phyloP scores from a whole-genome alignment of 2,797 vertebrate genomes.

The Coluber constrictor region DNA sequence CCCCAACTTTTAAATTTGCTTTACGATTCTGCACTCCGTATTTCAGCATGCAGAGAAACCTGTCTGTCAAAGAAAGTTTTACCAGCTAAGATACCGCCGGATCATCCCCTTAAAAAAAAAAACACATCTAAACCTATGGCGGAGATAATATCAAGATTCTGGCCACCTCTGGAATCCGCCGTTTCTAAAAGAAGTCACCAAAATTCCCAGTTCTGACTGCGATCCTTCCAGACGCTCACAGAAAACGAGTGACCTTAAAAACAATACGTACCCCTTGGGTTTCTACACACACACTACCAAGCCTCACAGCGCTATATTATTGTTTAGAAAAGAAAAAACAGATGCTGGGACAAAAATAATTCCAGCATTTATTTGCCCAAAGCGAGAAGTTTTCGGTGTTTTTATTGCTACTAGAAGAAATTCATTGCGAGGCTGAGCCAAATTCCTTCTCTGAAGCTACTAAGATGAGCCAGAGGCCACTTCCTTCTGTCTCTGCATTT shows the following conservation, averaged over 20 bases:
- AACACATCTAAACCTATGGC: background rate
- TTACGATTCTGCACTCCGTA: background rate
- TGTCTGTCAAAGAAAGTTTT: background rate
- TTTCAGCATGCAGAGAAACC: background rate
- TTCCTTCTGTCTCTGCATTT: background rate
- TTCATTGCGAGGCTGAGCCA: background rate
- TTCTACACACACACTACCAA: background rate
- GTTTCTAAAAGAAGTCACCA: background rate
- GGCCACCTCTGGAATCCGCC: background rate
- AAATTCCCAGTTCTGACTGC: background rate
- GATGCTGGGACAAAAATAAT: constrained; percentile 22
- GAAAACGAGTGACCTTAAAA: background rate
- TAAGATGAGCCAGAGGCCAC: background rate
- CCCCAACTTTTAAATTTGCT: background rate
- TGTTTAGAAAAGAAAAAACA: background rate
- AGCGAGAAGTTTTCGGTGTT: constrained; percentile 9
- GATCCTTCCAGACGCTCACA: background rate
- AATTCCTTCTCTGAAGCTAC: background rate
- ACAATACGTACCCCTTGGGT: background rate
- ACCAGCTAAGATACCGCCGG: accelerated
- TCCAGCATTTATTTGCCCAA: constrained; percentile 13
- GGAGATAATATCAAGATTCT: background rate
- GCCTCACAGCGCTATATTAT: background rate
- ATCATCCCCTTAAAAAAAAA: background rate
- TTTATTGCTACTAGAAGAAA: background rate